Conservation (phyloP, 2,888 invertebrate genomes). For the Lasiommata megera region DNA sequence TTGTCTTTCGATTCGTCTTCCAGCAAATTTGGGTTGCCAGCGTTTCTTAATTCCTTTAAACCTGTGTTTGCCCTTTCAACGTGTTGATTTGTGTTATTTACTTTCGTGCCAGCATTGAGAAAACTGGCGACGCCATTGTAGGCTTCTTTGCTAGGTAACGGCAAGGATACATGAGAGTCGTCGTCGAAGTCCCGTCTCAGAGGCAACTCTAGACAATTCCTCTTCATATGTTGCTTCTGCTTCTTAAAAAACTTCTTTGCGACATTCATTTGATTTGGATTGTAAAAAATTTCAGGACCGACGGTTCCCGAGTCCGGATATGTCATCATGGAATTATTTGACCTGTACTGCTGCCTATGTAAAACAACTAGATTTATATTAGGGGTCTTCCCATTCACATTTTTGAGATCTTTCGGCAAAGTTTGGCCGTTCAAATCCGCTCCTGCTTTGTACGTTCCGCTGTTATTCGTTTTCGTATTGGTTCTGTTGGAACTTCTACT, state of each 20-base stretch:
- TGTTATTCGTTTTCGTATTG: conserved; percentile 84
- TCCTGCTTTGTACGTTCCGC: conserved; percentile 83
- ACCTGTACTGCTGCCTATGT: conserved; percentile 87
- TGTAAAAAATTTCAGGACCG: conserved; percentile 92
- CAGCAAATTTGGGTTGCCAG: conserved; percentile 84
- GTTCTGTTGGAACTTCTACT: conserved; percentile 86
- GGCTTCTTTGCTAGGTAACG: conserved; percentile 69
- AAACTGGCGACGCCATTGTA: conserved; percentile 82
- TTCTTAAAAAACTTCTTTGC: conserved; percentile 96
- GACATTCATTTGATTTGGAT: conserved; percentile 95
- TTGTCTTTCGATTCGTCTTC: conserved; percentile 83
- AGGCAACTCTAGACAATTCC: conserved; percentile 86
- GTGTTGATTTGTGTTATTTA: conserved; percentile 91
- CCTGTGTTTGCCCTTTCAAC: conserved; percentile 82
- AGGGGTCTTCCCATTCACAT: conserved; percentile 75
- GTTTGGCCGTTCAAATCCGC: conserved; percentile 82
- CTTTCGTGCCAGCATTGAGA: conserved; percentile 87
- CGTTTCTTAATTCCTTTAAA: conserved; percentile 79
- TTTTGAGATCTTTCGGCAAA: conserved; percentile 64
- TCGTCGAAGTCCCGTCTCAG: conserved; percentile 81
- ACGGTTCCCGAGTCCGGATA: conserved; percentile 77
- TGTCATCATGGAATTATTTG: conserved; percentile 85
- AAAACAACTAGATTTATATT: conserved; percentile 87
- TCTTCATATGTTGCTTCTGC: conserved; percentile 87
- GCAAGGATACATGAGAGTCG: conserved; percentile 75